These are phyloP conservation scores for Drosophila diplacantha DNA, from an alignment of 2,888 invertebrate species.

Conservation along the genomic window DNA sequence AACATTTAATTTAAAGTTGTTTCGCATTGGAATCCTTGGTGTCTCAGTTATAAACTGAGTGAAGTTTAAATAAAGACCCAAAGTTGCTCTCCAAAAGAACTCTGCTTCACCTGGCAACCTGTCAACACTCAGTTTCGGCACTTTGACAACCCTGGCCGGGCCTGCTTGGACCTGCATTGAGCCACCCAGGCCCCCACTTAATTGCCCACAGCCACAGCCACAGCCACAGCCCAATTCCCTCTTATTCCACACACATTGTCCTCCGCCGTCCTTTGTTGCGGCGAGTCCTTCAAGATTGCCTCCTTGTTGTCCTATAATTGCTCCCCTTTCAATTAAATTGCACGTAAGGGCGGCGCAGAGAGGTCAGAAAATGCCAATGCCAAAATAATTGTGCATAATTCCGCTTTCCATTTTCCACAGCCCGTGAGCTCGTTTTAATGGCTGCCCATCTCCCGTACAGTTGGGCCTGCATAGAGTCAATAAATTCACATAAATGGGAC, in stretches of 20 bases:
- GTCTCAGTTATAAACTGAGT: background rate
- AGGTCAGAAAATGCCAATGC: conserved; percentile 46
- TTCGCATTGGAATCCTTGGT: too few relatives aligned
- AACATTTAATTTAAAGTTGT: too few relatives aligned
- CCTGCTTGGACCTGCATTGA: background rate
- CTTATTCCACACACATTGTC: conserved; percentile 5
- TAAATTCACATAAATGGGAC: conserved; percentile 18
- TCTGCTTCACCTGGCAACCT: too few relatives aligned
- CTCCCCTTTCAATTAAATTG: conserved; percentile 28
- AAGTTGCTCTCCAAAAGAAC: too few relatives aligned
- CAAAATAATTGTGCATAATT: conserved; percentile 54
- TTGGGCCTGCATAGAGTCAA: conserved; percentile 3
- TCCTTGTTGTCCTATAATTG: conserved; percentile 32
- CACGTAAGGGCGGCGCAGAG: conserved; percentile 1
- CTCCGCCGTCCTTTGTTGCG: conserved; percentile 21
- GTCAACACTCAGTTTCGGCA: background rate
- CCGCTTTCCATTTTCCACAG: conserved; percentile 37
- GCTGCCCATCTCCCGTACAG: background rate
- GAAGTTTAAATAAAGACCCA: background rate
- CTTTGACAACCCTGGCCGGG: conserved; percentile 11
- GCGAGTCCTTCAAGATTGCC: conserved; percentile 30
- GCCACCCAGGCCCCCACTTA: background rate
- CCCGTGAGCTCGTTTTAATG: conserved; percentile 12
- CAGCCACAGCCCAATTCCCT: conserved; percentile 8
- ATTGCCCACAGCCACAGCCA: conserved; percentile 4